Evolutionary conservation across 2,888 invertebrate species (phyloP), one percentile per base, ranked within the genome.

Genomic region (Abscondita cerata): DNA sequence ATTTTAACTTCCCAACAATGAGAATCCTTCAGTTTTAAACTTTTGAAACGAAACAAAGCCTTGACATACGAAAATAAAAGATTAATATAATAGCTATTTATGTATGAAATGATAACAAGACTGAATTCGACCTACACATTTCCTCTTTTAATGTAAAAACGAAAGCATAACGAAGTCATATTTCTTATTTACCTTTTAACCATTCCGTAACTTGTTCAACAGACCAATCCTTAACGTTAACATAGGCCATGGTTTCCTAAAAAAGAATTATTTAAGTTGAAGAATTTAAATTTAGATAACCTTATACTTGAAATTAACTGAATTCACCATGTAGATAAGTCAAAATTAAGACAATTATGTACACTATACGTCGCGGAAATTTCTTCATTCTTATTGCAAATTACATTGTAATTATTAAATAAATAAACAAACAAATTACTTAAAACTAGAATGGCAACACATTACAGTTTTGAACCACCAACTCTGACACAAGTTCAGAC

Each of bases 141-240:
- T 48, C 48, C 48, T 48, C n/a, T 44, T 18, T 16, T 44, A 18
- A 15, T 44, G n/a, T n/a, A n/a, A n/a, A n/a, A n/a, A n/a, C n/a
- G n/a, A n/a, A n/a, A n/a, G n/a, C n/a, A n/a, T n/a, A n/a, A n/a
- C n/a, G n/a, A n/a, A n/a, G n/a, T n/a, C n/a, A n/a, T n/a, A n/a
- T n/a, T n/a, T n/a, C n/a, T n/a, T n/a, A n/a, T 1, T 34, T 82
- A 93, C 95, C 95, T 88, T 91, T 89, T 70, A 95, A 81, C 95
- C 95, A 95, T 78, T 94, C 93, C 69, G 91, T 91, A 72, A 95
- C 94, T 85, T 94, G 93, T 76, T 93, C 92, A 59, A 92, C 90
- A 72, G 91, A 89, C 95, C 95, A 95, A 82, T 94, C 94, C 72
- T 89, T 91, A 73, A 95, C 92, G 81, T 90, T 91, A 73, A 91